Conservation (phyloP, 1,140 invertebrate genomes). For the Caenorhabditis remanei region DNA sequence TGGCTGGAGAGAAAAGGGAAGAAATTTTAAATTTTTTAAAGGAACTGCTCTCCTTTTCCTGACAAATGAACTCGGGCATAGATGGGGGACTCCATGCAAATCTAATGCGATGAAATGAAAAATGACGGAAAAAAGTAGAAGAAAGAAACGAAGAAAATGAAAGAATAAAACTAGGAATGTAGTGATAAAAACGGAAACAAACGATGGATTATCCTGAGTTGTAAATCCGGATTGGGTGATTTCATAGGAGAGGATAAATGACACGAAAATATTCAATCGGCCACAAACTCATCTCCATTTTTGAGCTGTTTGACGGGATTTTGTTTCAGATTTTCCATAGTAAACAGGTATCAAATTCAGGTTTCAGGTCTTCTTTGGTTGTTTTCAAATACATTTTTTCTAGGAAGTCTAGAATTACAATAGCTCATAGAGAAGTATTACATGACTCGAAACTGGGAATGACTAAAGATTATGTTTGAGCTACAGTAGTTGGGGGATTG, state of each 20-base stretch:
- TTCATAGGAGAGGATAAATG: neutral
- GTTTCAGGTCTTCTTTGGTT: neutral
- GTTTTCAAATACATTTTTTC: neutral
- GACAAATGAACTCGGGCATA: conserved; percentile 45
- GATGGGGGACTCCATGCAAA: conserved; percentile 32
- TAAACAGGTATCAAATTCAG: neutral
- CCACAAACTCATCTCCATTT: too few relatives aligned
- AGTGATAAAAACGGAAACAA: neutral
- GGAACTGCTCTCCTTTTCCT: neutral
- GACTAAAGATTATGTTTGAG: too few relatives aligned
- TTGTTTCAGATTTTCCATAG: neutral
- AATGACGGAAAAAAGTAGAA: conserved; percentile 2
- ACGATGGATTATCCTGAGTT: conserved; percentile 21
- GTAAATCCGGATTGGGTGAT: conserved; percentile 40
- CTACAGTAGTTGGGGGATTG: too few relatives aligned
- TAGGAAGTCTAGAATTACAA: neutral
- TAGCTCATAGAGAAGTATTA: too few relatives aligned
- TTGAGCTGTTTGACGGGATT: conserved; percentile 22
- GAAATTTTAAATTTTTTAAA: neutral
- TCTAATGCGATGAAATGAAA: conserved; percentile 50
- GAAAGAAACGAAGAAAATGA: neutral
- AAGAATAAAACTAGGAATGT: neutral
- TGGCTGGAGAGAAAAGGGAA: neutral
- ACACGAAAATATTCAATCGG: neutral
- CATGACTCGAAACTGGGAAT: too few relatives aligned